phyloP scores from a whole-genome alignment of 2,888 invertebrate species.

The Leucozona laternaria region DNA sequence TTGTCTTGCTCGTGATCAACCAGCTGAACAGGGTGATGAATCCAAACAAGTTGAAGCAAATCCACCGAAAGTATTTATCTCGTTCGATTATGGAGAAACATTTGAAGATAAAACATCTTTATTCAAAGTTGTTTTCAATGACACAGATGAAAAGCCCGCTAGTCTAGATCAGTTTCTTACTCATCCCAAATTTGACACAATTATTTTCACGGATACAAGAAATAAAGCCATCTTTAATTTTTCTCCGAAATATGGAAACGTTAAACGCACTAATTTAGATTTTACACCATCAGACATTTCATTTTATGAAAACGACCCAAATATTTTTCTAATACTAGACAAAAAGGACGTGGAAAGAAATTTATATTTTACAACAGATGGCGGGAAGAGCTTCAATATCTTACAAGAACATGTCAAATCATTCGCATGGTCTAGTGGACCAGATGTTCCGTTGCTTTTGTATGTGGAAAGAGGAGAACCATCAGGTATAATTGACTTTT shows the following conservation, averaged over 20 bases:
- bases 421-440: slow-evolving; percentile 89
- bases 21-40: slow-evolving; percentile 81
- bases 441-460: slow-evolving; percentile 85
- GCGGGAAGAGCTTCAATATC: slow-evolving; percentile 89
- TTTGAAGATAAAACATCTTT: slow-evolving; percentile 90
- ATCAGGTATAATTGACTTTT: slow-evolving; percentile 82
- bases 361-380: slow-evolving; percentile 90
- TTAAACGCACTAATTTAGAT: slow-evolving; percentile 86
- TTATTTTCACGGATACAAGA: slow-evolving; percentile 92
- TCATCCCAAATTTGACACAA: slow-evolving; percentile 91
- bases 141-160: slow-evolving; percentile 85
- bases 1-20: slow-evolving; percentile 91
- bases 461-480: slow-evolving; percentile 89
- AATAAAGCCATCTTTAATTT: slow-evolving; percentile 92
- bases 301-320: slow-evolving; percentile 89
- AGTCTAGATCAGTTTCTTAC: slow-evolving; percentile 93
- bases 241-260: slow-evolving; percentile 88
- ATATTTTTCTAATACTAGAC: slow-evolving; percentile 90
- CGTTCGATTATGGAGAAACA: slow-evolving; percentile 93
- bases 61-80: slow-evolving; percentile 89
- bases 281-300: slow-evolving; percentile 92
- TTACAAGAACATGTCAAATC: slow-evolving; percentile 91
- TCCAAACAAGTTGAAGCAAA: slow-evolving; percentile 86
- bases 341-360: slow-evolving; percentile 87
- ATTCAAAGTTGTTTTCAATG: slow-evolving; percentile 86